phyloP scores from a whole-genome alignment of 1,140 invertebrate species.

The Thereuonema tuberculata region DNA sequence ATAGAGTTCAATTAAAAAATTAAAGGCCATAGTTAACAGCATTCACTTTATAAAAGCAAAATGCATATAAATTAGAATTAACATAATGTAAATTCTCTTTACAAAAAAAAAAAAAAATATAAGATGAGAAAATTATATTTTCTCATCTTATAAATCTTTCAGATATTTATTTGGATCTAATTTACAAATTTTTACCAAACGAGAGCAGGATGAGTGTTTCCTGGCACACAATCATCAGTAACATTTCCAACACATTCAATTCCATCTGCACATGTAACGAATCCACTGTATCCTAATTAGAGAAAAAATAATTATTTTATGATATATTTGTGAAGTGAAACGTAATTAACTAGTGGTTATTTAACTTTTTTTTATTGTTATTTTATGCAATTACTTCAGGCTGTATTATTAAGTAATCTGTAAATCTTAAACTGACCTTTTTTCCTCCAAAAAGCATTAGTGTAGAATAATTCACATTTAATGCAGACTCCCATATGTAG shows the following conservation, averaged over 20 bases:
- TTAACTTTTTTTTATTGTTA: not conserved
- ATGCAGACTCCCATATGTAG: conserved; percentile 32
- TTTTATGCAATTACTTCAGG: not conserved
- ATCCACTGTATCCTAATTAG: conserved; percentile 4
- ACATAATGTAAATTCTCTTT: too few relatives aligned
- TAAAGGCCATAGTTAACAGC: too few relatives aligned
- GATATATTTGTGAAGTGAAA: not conserved
- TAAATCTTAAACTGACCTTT: conserved; percentile 21
- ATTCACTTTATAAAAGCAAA: too few relatives aligned
- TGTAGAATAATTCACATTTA: conserved; percentile 31
- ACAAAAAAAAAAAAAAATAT: too few relatives aligned
- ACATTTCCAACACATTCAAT: conserved; percentile 6
- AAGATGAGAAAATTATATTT: too few relatives aligned
- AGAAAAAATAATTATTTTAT: too few relatives aligned
- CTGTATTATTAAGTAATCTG: too few relatives aligned
- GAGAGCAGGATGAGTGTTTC: not conserved
- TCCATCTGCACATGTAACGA: conserved; percentile 9
- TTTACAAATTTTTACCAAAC: conserved; percentile 4
- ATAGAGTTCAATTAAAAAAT: too few relatives aligned
- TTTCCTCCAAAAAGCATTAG: conserved; percentile 29
- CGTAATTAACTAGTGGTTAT: not conserved
- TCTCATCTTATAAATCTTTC: too few relatives aligned
- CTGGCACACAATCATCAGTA: conserved; percentile 5
- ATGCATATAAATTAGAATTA: too few relatives aligned
- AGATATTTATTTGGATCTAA: not conserved